Conservation (phyloP, 2,888 invertebrate species). For the Tenthredo mesomela region DNA sequence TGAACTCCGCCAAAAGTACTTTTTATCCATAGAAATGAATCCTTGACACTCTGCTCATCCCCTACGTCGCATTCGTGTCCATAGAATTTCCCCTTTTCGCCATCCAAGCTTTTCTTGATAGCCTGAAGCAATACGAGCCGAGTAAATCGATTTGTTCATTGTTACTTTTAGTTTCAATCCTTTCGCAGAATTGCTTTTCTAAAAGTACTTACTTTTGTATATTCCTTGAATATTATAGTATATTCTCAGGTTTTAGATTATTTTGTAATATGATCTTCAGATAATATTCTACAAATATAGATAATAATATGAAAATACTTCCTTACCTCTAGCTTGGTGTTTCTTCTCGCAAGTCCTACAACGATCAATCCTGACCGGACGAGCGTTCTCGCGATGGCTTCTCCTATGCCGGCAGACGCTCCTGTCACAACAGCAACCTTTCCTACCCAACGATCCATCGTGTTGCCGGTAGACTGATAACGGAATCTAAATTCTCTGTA, state of each 20-base stretch:
- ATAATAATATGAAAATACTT: not conserved
- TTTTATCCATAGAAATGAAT: slow-evolving; percentile 70
- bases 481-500: not conserved
- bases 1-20: slow-evolving; percentile 72
- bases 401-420: slow-evolving; percentile 83
- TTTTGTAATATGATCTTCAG: not conserved
- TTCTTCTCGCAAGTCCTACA: slow-evolving; percentile 80
- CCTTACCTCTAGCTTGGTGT: slow-evolving; percentile 76
- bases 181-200: not conserved
- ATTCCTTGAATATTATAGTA: no score
- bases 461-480: slow-evolving; percentile 36
- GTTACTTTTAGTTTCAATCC: not conserved
- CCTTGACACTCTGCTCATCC: slow-evolving; percentile 70
- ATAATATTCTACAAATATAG: not conserved
- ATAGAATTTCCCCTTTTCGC: slow-evolving; percentile 68
- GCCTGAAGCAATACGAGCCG: not conserved
- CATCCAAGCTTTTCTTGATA: slow-evolving; percentile 25
- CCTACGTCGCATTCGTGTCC: slow-evolving; percentile 72
- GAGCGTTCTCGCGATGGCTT: slow-evolving; percentile 77
- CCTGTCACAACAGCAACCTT: slow-evolving; percentile 84
- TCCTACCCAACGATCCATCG: slow-evolving; percentile 82
- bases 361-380: slow-evolving; percentile 80
- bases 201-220: no score
- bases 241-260: not conserved
- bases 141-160: not conserved